Evolutionary conservation across 2,888 invertebrate species (phyloP), one percentile per base, ranked within the genome.

Genomic region (Cantharis rufa): DNA sequence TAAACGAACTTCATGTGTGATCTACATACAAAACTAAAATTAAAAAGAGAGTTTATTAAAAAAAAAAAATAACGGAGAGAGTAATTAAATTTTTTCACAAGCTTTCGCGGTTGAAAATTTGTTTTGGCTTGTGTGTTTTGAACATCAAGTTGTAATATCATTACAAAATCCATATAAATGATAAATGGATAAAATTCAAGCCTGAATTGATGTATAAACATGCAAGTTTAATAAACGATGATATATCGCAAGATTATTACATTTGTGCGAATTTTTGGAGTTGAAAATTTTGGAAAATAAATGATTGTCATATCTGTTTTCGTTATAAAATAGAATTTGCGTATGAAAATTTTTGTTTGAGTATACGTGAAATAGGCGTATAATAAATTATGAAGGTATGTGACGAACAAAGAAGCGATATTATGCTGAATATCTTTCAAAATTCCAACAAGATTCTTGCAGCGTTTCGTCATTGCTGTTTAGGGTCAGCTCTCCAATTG

Each of bases 211-310:
- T 82, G 82, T 81, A 83, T 82, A 84, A 84, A 82, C 83, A 83
- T 83, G 84, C 81, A 77, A 82, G 82, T 82, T 82, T 83, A 84
- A 84, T 84, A 84, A 83, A 84, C 81, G 84, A 84, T 83, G 83
- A 84, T 84, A 81, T 83, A 84, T 84, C 79, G 80, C 81, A 75
- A 66, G 64, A 66, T 66, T 66, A 66, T 66, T 66, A 82, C 78
- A 79, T 82, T 81, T 82, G 80, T 82, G 48, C 48, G 78, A 79
- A 80, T 79, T 80, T 78, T 76, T 75, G 77, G 72, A 78, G 77
- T 79, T 80, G 80, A 82, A 83, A 64, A 78, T 75, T 73, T 75
- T 72, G 27, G 71, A 76, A 74, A 76, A 78, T 78, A 78, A 78
- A 78, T 76, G 78, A 76, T 78, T 72, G 69, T 74, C 70, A 76